Conservation (phyloP, 2,797 vertebrate genomes). For the Falco naumanni region DNA sequence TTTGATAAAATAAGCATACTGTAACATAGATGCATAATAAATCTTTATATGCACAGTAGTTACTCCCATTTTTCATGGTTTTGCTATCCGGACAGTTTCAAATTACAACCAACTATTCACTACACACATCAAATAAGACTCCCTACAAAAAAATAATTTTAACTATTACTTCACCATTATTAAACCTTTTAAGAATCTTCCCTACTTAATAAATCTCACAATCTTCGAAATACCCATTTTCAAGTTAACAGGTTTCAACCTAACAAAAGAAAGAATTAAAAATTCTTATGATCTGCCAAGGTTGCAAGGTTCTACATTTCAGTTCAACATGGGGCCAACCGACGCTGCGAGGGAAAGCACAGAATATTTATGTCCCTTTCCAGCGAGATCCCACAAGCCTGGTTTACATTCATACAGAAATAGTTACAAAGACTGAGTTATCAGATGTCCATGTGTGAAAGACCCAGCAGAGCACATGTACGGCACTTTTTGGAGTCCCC, state of each 20-base stretch:
- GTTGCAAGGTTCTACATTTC: not conserved
- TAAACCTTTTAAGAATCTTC: not conserved
- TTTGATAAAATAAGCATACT: slow-evolving; percentile 59
- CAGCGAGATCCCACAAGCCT: not conserved
- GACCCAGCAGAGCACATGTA: not conserved
- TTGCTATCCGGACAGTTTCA: slow-evolving; percentile 22
- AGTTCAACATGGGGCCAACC: not conserved
- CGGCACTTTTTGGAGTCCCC: not conserved
- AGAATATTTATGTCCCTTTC: not conserved
- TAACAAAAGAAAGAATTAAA: not conserved
- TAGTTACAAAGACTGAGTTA: not conserved
- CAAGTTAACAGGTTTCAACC: not conserved
- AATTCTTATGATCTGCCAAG: accelerated
- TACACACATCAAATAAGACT: not conserved
- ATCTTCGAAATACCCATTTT: not conserved
- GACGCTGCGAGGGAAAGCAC: not conserved
- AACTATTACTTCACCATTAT: not conserved
- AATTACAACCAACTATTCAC: slow-evolving; percentile 30
- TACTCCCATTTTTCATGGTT: slow-evolving; percentile 57
- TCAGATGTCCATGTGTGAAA: not conserved
- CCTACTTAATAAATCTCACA: not conserved
- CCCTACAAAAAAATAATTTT: not conserved
- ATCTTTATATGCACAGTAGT: slow-evolving; percentile 49
- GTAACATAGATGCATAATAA: slow-evolving; percentile 64
- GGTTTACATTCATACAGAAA: not conserved